Conservation (phyloP, 2,113 vertebrate genomes). For the Oryzias curvinotus region DNA sequence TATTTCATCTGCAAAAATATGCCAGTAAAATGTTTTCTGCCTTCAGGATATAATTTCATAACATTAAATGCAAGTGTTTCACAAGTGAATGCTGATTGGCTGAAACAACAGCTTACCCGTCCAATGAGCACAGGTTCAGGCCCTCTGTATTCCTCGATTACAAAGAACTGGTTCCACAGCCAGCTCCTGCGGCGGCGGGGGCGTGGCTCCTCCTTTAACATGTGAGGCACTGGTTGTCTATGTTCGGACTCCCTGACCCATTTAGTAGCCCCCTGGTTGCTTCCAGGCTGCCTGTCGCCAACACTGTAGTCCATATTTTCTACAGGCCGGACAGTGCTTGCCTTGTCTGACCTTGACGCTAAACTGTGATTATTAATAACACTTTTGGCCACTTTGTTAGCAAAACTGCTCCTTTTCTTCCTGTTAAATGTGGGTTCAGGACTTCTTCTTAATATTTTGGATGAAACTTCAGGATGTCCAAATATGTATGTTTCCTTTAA, state of each 20-base stretch:
- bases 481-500: background rate
- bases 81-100: slow-evolving; percentile 5
- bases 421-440: slow-evolving; percentile 25
- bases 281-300: slow-evolving; percentile 13
- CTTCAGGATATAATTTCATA: background rate
- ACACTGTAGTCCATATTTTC: slow-evolving; percentile 26
- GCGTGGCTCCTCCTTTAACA: slow-evolving; percentile 27
- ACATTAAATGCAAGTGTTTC: slow-evolving; percentile 3
- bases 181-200: slow-evolving; percentile 84
- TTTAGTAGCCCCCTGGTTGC: slow-evolving; percentile 8
- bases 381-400: slow-evolving; percentile 37
- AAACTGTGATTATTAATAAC: slow-evolving; percentile 31
- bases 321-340: slow-evolving; percentile 14
- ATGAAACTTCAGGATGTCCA: slow-evolving; percentile 7
- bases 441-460: slow-evolving; percentile 20
- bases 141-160: slow-evolving; percentile 91
- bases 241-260: slow-evolving; percentile 40
- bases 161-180: slow-evolving; percentile 96
- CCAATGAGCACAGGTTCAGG: slow-evolving; percentile 91
- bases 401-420: slow-evolving; percentile 26
- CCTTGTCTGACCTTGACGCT: slow-evolving; percentile 28
- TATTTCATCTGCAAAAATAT: slow-evolving; percentile 3
- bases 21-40: background rate
- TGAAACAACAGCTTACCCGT: slow-evolving; percentile 79
- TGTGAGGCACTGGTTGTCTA: background rate